These are phyloP conservation scores for Delia radicum DNA, from an alignment of 1,140 invertebrate genomes.

Conservation along the genomic window DNA sequence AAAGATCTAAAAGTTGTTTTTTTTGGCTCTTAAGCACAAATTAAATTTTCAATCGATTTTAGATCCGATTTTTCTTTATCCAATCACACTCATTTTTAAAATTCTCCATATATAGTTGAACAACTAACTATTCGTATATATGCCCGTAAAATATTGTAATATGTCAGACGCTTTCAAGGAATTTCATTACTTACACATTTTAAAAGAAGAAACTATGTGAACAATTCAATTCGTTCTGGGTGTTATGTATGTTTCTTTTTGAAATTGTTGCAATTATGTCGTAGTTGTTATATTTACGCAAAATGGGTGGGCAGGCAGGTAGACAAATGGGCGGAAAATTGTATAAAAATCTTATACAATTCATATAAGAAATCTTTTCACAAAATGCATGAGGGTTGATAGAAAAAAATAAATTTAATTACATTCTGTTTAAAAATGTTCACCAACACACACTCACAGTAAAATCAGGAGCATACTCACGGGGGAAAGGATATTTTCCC, in stretches of 20 bases:
- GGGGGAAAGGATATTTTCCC: too few species aligned
- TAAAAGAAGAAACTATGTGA: neutral
- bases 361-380: neutral
- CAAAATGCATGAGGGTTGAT: too few species aligned
- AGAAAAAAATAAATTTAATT: neutral
- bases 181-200: slow-evolving; percentile 2
- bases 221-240: neutral
- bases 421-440: neutral
- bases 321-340: neutral
- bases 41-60: too few species aligned
- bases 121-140: too few species aligned
- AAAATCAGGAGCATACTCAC: too few species aligned
- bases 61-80: too few species aligned
- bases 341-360: neutral
- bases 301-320: neutral
- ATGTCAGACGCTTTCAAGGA: neutral
- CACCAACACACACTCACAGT: neutral
- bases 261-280: neutral
- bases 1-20: too few species aligned
- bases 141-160: neutral
- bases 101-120: too few species aligned
- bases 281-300: neutral
- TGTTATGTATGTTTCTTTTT: neutral
- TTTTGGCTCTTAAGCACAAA: too few species aligned
- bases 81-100: too few species aligned